phyloP scores from a whole-genome alignment of 2,888 invertebrate genomes.

The Euproctis similis region DNA sequence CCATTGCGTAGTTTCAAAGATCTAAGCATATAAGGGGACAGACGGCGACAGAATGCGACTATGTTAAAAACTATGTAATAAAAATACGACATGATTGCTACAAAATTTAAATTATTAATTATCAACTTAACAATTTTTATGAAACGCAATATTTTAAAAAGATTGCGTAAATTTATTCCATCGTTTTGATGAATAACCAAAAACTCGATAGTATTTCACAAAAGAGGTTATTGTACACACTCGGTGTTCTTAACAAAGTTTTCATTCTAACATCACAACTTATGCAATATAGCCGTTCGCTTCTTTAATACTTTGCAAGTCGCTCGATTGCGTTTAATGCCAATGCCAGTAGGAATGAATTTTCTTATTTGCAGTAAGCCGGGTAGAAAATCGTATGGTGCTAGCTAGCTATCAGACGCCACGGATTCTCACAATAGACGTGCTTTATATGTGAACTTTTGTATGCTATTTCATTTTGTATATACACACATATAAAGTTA shows the following conservation, averaged over 20 bases:
- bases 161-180: conserved; percentile 43
- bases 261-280: conserved; percentile 72
- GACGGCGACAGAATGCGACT: too few species aligned
- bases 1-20: too few species aligned
- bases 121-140: too few species aligned
- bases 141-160: too few species aligned
- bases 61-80: too few species aligned
- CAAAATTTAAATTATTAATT: too few species aligned
- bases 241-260: conserved; percentile 63
- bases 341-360: conserved; percentile 66
- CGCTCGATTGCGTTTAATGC: conserved; percentile 74
- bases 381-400: conserved; percentile 54
- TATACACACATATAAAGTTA: conserved; percentile 25
- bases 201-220: conserved; percentile 46
- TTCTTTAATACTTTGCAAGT: conserved; percentile 71
- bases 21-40: too few species aligned
- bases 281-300: conserved; percentile 72
- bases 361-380: conserved; percentile 70
- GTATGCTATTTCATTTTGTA: conserved; percentile 31
- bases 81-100: too few species aligned
- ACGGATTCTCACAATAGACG: conserved; percentile 58
- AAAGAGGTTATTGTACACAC: conserved; percentile 64
- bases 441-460: conserved; percentile 49
- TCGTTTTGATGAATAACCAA: conserved; percentile 38
- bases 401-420: conserved; percentile 45